phyloP scores from a whole-genome alignment of 2,888 invertebrate genomes.

The Xestia xanthographa region DNA sequence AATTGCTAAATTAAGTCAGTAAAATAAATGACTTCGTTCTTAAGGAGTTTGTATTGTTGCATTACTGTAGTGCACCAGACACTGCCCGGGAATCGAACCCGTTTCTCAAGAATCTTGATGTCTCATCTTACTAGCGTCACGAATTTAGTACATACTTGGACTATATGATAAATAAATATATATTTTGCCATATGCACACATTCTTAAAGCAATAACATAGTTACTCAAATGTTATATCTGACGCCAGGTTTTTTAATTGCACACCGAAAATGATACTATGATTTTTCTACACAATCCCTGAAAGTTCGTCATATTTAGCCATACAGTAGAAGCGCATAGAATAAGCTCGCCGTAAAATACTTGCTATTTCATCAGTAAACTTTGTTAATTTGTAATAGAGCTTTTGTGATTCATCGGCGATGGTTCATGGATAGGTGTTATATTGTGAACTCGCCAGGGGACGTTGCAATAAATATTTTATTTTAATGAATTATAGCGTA shows the following conservation, averaged over 20 bases:
- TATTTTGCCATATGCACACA: constrained; percentile 38
- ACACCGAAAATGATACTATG: neutral
- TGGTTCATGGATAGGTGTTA: neutral
- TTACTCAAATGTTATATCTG: constrained; percentile 18
- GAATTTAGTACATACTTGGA: constrained; percentile 49
- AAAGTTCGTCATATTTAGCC: neutral
- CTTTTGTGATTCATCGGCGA: neutral
- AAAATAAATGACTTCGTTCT: neutral
- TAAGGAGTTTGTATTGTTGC: neutral
- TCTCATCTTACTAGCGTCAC: constrained; percentile 9
- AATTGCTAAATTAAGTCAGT: neutral
- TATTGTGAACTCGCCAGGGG: neutral
- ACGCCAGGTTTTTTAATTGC: constrained; percentile 44
- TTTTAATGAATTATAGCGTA: neutral
- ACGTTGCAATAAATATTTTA: neutral
- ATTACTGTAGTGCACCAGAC: neutral
- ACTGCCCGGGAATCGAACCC: neutral
- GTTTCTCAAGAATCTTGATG: neutral
- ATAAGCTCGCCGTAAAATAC: neutral
- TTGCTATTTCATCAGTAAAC: neutral
- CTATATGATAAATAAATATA: neutral
- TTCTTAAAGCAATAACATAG: constrained; percentile 34
- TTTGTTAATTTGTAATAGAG: too few species aligned
- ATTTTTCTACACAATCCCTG: neutral
- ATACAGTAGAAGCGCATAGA: neutral